phyloP scores from a whole-genome alignment of 2,797 vertebrate species.

The Myotis planiceps region DNA sequence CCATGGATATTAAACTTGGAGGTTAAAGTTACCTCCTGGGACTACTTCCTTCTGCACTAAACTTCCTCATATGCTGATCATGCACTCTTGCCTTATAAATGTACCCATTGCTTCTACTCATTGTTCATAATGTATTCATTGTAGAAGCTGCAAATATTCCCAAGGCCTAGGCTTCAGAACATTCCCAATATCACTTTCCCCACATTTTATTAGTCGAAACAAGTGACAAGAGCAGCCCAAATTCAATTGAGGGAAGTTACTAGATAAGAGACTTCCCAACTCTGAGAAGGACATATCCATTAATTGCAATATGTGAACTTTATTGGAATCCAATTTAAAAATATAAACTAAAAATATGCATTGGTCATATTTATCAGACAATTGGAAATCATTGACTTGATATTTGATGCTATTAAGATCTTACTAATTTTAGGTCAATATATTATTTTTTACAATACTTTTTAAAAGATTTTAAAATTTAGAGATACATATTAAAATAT shows the following conservation, averaged over 20 bases:
- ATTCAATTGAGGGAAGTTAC: not conserved
- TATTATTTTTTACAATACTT: conserved; percentile 11
- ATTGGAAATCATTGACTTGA: not conserved
- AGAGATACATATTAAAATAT: not conserved
- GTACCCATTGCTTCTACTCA: not conserved
- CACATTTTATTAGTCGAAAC: not conserved
- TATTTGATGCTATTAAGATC: not conserved
- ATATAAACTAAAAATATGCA: not conserved
- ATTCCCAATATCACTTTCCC: not conserved
- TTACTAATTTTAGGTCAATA: not conserved
- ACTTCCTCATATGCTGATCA: not conserved
- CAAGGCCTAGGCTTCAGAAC: not conserved
- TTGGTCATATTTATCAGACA: not conserved
- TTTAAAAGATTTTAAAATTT: not conserved
- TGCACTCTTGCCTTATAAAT: not conserved
- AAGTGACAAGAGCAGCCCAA: not conserved
- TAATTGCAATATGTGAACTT: not conserved
- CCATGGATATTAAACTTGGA: not conserved
- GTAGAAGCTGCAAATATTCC: not conserved
- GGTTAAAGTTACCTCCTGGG: not conserved
- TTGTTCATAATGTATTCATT: not conserved
- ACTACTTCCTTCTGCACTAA: not conserved
- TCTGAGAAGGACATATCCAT: not conserved
- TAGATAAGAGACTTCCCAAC: not conserved
- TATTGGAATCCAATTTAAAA: not conserved